These are phyloP conservation scores for Desmophyllum pertusum DNA, from an alignment of 92 coral and sea anemone species.

Conservation along the genomic window DNA sequence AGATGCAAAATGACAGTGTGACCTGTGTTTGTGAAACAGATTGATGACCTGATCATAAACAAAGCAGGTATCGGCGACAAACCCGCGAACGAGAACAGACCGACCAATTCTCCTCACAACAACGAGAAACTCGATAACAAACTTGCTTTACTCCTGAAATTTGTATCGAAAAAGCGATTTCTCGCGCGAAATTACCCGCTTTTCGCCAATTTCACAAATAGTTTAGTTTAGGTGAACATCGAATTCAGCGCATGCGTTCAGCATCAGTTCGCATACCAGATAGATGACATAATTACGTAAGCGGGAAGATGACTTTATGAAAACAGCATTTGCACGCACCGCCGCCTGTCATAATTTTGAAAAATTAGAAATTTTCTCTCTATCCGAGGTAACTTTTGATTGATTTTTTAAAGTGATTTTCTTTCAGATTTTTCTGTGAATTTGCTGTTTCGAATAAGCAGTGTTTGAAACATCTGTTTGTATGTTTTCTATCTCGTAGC, in stretches of 20 bases:
- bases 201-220: background rate
- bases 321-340: constrained; percentile 80
- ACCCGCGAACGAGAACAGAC: constrained; percentile 27
- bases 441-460: background rate
- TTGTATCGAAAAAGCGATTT: background rate
- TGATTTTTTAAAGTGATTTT: background rate
- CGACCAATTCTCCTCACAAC: background rate
- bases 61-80: constrained; percentile 66
- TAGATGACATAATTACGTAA: constrained; percentile 59
- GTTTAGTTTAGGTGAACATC: background rate
- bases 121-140: background rate
- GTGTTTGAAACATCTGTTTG: background rate
- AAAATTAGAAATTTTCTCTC: constrained; percentile 51
- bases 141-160: background rate
- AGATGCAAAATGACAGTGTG: constrained; percentile 3
- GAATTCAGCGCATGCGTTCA: constrained; percentile 9
- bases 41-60: constrained; percentile 70
- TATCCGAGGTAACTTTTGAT: constrained; percentile 33
- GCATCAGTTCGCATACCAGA: constrained; percentile 42
- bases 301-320: constrained; percentile 81
- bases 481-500: constrained; percentile 20
- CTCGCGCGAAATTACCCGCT: background rate
- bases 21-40: constrained; percentile 19
- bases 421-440: background rate
- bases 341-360: constrained; percentile 78